phyloP scores from a whole-genome alignment of 2,113 vertebrate genomes.

The Vombatus ursinus region DNA sequence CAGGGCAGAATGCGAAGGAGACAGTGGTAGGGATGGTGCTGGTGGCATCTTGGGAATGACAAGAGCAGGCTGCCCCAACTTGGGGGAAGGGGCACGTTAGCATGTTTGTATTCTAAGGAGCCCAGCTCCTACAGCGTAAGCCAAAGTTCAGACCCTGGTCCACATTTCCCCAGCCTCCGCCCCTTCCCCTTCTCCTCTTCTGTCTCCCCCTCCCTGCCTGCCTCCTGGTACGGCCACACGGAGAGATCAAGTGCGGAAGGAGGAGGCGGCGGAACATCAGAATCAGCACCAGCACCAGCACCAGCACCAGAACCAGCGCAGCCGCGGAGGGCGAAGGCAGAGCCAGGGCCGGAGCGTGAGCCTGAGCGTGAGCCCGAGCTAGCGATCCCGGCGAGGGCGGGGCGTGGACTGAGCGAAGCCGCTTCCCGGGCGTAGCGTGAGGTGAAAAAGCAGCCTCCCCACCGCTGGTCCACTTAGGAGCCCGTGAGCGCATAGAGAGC shows the following conservation, averaged over 20 bases:
- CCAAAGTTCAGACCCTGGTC: slow-evolving; percentile 72
- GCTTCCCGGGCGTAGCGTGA: neutral
- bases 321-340: neutral
- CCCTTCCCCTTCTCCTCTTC: no score
- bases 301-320: neutral
- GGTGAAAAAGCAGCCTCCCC: neutral
- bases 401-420: neutral
- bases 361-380: neutral
- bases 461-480: neutral
- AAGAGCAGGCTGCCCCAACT: neutral
- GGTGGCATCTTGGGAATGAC: neutral
- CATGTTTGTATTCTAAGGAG: neutral
- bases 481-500: slow-evolving; percentile 85
- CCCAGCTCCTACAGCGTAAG: slow-evolving; percentile 49
- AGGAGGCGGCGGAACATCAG: neutral
- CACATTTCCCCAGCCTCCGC: slow-evolving; percentile 61
- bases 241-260: rapidly evolving
- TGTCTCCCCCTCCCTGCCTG: neutral
- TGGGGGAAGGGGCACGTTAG: neutral
- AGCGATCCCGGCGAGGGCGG: neutral
- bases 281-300: neutral
- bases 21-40: neutral
- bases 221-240: neutral
- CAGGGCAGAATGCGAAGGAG: neutral
- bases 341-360: no score